Evolutionary conservation across 2,888 invertebrate genomes (phyloP), one percentile per base, ranked within the genome.

Genomic region (Phortica magna): DNA sequence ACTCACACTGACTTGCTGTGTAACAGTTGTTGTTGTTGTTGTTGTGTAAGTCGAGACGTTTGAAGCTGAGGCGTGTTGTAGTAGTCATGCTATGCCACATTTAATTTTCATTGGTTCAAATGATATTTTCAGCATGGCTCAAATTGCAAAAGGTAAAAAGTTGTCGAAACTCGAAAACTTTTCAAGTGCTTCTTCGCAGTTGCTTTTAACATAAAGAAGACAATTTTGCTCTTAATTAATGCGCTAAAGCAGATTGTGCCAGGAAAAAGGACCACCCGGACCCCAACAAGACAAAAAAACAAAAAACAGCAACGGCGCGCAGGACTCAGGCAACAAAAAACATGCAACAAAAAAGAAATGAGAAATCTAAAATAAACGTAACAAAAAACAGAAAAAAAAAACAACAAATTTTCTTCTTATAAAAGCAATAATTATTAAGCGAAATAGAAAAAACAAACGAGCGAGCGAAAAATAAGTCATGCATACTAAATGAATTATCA

Each of bases 401-500:
- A 55, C 31, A 22, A 42, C 39, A 70, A 53, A 53, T 42, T 22
- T 68, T 43, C 53, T 42, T 71, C 53, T 55, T 55, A 55, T 71
- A 71, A 71, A 71, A 71, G 70, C 70, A 71, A 71, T 71, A 71
- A 71, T 71, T 71, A 71, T 71, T 71, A 71, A 71, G 70, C 55
- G 53, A 53, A 71, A 71, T 55, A 71, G 70, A 53, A 65, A 65
- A 65, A 65, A 71, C 22, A 53, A 22, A 71, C 70, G 2, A 59
- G 22, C 61, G 17, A 73, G 67, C 31, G 70, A 71, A 76, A 71
- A 70, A 78, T 83, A 83, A 83, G 84, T 85, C 85, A 83, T 78
- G 82, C 85, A 81, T 82, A 83, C 80, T 73, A 82, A 85, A 79
- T 85, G 83, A 84, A 80, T 82, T 71, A 71, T 53, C 71, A 48